Evolutionary conservation across 1,140 invertebrate genomes (phyloP).

Genomic region (Rhysida immarginata): DNA sequence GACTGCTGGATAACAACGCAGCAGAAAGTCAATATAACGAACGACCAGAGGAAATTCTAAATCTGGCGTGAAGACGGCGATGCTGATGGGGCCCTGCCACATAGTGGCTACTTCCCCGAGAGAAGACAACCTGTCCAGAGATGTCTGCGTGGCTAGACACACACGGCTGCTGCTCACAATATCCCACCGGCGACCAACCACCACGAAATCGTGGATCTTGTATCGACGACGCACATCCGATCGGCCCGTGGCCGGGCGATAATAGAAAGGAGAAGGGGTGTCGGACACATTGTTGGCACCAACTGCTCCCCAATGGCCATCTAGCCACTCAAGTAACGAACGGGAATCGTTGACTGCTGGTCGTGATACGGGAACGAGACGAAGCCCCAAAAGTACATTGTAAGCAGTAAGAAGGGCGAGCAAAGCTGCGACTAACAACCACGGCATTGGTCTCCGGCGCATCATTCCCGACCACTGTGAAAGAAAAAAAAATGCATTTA

Average conservation of each 20-base stretch:
- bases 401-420: constrained; percentile 38
- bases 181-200: constrained; percentile 12
- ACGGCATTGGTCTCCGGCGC: background rate
- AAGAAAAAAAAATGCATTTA: background rate
- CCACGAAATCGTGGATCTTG: constrained; percentile 14
- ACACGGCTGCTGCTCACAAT: constrained; percentile 29
- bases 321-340: background rate
- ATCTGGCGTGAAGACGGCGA: constrained; percentile 62
- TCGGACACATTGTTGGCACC: constrained; percentile 14
- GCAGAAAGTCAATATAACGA: constrained; percentile 51
- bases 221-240: constrained; percentile 9
- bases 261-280: constrained; percentile 22
- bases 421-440: background rate
- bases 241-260: constrained; percentile 7
- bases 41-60: constrained; percentile 29
- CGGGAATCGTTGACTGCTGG: constrained; percentile 8
- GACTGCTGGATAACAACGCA: constrained; percentile 54
- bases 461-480: background rate
- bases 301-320: constrained; percentile 3
- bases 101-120: constrained; percentile 52
- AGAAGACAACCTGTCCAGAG: constrained; percentile 59
- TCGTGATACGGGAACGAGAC: constrained; percentile 41
- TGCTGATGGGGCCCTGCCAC: constrained; percentile 73
- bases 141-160: constrained; percentile 67
- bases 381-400: constrained; percentile 50